A percentile compares a stretch with the other conserved stretches of the same genome.
These are phyloP conservation scores for Tetramorium bicarinatum DNA, from an alignment of 2,888 invertebrate genomes.

Conservation along the genomic window DNA sequence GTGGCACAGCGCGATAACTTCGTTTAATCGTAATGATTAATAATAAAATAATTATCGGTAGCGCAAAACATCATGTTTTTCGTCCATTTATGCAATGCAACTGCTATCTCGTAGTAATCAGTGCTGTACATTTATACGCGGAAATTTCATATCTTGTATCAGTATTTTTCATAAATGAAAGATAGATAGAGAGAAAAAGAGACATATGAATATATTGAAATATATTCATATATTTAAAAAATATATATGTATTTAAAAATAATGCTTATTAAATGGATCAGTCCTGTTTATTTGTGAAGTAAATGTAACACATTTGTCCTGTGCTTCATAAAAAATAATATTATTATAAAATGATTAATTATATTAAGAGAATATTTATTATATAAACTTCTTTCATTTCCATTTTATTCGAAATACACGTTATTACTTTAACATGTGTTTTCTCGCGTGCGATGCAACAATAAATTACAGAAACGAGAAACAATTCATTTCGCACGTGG, in stretches of 20 bases:
- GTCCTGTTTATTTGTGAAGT: background rate
- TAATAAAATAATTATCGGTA: slow-evolving; percentile 40
- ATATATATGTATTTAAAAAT: background rate
- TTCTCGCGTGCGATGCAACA: background rate
- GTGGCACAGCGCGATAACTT: background rate
- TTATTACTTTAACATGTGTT: slow-evolving; percentile 3
- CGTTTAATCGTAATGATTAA: slow-evolving; percentile 24
- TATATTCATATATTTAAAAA: background rate
- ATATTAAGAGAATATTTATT: background rate
- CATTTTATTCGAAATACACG: background rate
- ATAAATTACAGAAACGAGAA: slow-evolving; percentile 28
- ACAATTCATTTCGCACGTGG: background rate
- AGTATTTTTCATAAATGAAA: background rate
- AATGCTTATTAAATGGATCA: background rate
- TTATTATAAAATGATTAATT: background rate
- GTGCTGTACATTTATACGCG: background rate
- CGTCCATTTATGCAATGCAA: background rate
- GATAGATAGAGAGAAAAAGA: background rate
- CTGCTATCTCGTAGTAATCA: background rate
- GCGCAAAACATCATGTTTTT: slow-evolving; percentile 8
- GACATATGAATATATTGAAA: background rate
- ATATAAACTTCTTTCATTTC: background rate
- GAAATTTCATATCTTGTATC: background rate
- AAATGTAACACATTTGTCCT: background rate
- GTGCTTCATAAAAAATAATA: background rate